phyloP scores from a whole-genome alignment of 2,113 vertebrate species.

The Semnopithecus entellus region DNA sequence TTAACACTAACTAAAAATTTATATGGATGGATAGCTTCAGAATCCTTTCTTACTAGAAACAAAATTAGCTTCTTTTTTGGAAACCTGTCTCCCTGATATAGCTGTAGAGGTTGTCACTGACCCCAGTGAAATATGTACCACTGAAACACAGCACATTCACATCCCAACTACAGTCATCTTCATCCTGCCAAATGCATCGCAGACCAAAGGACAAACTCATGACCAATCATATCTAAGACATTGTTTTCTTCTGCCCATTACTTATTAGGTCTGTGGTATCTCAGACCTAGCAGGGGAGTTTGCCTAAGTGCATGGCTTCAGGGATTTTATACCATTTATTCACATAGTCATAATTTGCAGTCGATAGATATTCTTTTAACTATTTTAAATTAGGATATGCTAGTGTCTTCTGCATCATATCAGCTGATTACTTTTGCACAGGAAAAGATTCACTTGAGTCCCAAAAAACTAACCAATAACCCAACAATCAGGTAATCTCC shows the following conservation, averaged over 20 bases:
- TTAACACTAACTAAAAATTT: not conserved
- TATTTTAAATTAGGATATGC: not conserved
- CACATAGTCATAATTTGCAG: not conserved
- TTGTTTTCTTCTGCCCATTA: not conserved
- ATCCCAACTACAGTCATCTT: not conserved
- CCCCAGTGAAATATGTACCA: not conserved
- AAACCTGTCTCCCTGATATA: not conserved
- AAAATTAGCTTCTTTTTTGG: not conserved
- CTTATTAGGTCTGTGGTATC: not conserved
- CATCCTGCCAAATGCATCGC: not conserved
- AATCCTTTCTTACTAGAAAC: not conserved
- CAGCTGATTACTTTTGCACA: not conserved
- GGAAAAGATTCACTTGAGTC: not conserved
- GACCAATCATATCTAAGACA: not conserved
- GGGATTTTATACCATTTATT: not conserved
- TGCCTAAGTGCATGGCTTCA: not conserved
- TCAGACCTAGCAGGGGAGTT: not conserved
- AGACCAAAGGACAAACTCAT: not conserved
- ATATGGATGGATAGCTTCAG: not conserved
- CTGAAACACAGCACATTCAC: not conserved
- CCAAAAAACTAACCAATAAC: not conserved
- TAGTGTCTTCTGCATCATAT: not conserved
- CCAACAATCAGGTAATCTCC: not conserved
- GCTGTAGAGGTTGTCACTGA: not conserved
- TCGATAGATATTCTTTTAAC: not conserved